A percentile compares a stretch with the other conserved stretches of the same genome.
Conservation (phyloP, 2,888 invertebrate species). For the Trichogramma evanescens region DNA sequence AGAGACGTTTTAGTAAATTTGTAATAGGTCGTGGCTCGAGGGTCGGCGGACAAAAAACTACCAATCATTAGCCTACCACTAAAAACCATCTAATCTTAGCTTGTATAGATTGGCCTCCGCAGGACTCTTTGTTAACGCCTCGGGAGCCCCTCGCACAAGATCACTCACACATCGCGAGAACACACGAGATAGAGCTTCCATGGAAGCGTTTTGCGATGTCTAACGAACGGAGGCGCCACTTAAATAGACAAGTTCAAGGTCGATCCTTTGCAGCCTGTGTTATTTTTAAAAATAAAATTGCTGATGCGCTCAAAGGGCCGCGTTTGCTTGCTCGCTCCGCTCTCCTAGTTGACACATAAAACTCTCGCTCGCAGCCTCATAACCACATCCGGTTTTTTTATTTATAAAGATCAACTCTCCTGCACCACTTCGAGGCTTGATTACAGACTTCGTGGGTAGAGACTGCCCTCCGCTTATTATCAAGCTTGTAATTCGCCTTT, state of each 20-base stretch:
- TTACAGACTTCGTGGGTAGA: constrained; percentile 3
- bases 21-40: too few species aligned
- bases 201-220: constrained; percentile 15
- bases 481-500: constrained; percentile 13
- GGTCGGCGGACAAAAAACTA: too few species aligned
- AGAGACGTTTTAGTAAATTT: too few species aligned
- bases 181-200: not conserved
- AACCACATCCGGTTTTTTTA: constrained; percentile 8
- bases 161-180: too few species aligned
- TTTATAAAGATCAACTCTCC: too few species aligned
- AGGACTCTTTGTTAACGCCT: too few species aligned
- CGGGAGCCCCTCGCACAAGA: too few species aligned
- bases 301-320: constrained; percentile 18
- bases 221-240: constrained; percentile 35
- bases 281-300: constrained; percentile 31
- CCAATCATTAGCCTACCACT: too few species aligned
- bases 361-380: not conserved
- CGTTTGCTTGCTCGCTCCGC: not conserved
- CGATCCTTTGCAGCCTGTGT: constrained; percentile 20
- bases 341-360: constrained; percentile 12
- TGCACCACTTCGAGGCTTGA: not conserved
- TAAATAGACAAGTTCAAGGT: constrained; percentile 35
- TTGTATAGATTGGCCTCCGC: too few species aligned
- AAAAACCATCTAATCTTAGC: too few species aligned
- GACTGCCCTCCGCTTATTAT: constrained; percentile 5